Conservation (phyloP, 2,113 vertebrate species). For the Xiphias gladius region DNA sequence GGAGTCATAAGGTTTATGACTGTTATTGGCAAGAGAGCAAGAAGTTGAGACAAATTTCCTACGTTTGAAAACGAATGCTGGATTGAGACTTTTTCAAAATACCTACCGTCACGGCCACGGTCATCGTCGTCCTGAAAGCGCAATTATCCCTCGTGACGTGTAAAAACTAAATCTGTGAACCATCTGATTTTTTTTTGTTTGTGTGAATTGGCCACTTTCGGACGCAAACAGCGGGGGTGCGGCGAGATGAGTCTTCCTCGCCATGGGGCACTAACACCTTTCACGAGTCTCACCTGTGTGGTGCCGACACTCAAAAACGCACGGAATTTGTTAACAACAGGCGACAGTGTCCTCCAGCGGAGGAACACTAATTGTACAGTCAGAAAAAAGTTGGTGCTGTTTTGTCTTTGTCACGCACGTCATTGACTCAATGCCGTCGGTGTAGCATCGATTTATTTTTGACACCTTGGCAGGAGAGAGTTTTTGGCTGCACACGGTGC, state of each 20-base stretch:
- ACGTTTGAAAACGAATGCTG: not conserved
- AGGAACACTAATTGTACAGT: not conserved
- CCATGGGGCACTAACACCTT: too few species aligned
- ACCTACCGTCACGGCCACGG: not conserved
- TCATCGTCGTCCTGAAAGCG: not conserved
- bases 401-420: not conserved
- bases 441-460: slow-evolving; percentile 13
- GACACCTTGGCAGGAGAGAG: slow-evolving; percentile 13
- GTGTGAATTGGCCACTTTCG: slow-evolving; percentile 53
- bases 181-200: slow-evolving; percentile 45
- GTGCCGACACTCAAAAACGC: too few species aligned
- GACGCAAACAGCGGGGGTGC: slow-evolving; percentile 48
- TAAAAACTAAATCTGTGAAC: slow-evolving; percentile 42
- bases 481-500: slow-evolving; percentile 24
- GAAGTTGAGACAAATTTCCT: not conserved
- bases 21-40: not conserved
- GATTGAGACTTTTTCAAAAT: slow-evolving; percentile 6
- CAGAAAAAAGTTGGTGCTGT: slow-evolving; percentile 1
- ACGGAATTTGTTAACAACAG: not conserved
- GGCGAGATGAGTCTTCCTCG: slow-evolving; percentile 3
- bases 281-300: too few species aligned
- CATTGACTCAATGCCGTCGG: not conserved
- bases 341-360: not conserved
- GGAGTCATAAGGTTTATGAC: not conserved
- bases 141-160: slow-evolving; percentile 58